Conservation (phyloP, 2,113 vertebrate species). For the Alces alces region DNA sequence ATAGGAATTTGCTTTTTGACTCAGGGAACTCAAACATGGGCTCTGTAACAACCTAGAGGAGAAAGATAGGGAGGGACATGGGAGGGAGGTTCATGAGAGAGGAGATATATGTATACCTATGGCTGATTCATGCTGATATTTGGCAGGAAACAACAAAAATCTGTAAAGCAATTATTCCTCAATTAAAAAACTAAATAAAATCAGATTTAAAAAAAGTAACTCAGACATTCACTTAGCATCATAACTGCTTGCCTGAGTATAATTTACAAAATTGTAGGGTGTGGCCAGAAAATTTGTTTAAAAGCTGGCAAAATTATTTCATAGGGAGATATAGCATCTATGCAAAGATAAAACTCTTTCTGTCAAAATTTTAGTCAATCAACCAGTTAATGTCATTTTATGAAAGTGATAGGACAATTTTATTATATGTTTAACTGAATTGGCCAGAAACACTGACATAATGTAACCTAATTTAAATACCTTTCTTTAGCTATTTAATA, state of each 20-base stretch:
- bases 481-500: not conserved
- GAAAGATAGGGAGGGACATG: not conserved
- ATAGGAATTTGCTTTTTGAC: not conserved
- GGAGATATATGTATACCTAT: not conserved
- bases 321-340: not conserved
- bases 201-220: not conserved
- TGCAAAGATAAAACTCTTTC: not conserved
- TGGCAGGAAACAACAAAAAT: not conserved
- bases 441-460: not conserved
- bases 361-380: slow-evolving; percentile 4
- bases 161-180: not conserved
- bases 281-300: not conserved
- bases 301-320: slow-evolving; percentile 22
- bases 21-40: not conserved
- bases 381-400: not conserved
- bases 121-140: not conserved
- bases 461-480: not conserved
- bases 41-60: not conserved
- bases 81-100: not conserved
- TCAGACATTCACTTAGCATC: slow-evolving; percentile 15
- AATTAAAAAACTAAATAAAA: not conserved
- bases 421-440: slow-evolving; percentile 1
- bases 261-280: not conserved
- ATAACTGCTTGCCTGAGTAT: not conserved
- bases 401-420: not conserved